Evolutionary conservation across 1,140 invertebrate genomes (phyloP), one percentile per base, ranked within the genome.

Genomic region (Zaprionus camerounensis): DNA sequence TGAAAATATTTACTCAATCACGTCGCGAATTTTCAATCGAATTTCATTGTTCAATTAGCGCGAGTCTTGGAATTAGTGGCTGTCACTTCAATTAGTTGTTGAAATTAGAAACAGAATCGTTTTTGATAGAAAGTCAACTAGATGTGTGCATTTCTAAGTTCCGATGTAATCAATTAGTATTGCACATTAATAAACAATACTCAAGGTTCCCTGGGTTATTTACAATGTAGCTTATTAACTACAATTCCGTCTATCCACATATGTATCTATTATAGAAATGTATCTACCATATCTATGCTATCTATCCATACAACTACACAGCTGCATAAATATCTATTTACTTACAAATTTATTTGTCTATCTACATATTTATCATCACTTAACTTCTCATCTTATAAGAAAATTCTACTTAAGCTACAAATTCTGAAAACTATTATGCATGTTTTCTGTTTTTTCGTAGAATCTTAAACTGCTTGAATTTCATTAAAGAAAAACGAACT

Each of bases 31-130:
- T 80, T 78, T 71, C 77, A 75, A 83, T 78, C 71, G 80, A 88
- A 88, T 87, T 88, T 79, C 81, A 81, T 83, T 88, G 73, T 88
- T 80, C 74, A 78, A 88, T 80, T 80, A 88, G 41, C 66, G 31
- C 15, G 9, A 34, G 9, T 17, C 20, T 28, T 41, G 24, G 34
- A 69, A 74, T 58, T 59, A 28, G 71, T 34, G 26, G 31, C 24
- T 61, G 57, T 62, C 49, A 62, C 20, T 62, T 41, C 3, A 67
- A 67, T 26, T 31, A 66, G 15, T 65, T 46, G 34, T 12, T 12
- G 41, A 13, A 46, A 13, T 53, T 64, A 55, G 36, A 26, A 26
- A 56, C 22, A 24, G 31, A 53, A 65, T 24, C 24, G 34, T 38
- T 55, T 36, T 15, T 38, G 36, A 31, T 20, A 24, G 17, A n/a